Percentiles rank a stretch among this genome's conserved stretches.
These are phyloP conservation scores for Halocynthia roretzi DNA, from an alignment of 23 tunicate genomes.

Conservation along the genomic window DNA sequence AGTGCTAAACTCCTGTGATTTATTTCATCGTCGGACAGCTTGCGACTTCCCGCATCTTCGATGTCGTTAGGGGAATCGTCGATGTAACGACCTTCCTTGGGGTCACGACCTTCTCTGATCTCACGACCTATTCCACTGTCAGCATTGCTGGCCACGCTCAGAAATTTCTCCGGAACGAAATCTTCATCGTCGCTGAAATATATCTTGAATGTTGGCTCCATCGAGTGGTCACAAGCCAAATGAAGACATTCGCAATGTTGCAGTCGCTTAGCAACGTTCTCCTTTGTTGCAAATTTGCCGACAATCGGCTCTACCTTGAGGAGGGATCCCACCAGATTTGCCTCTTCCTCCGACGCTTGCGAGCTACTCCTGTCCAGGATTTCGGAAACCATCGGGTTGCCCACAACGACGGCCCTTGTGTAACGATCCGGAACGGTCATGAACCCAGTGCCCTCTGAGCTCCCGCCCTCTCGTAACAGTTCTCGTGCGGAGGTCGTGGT, in stretches of 20 bases:
- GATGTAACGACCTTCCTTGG: no score
- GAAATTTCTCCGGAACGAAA: not conserved
- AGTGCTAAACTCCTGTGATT: slow-evolving; percentile 6
- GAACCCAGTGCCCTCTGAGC: not conserved
- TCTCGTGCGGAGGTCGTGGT: slow-evolving; percentile 19
- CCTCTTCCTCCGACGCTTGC: slow-evolving; percentile 40
- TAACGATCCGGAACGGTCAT: not conserved
- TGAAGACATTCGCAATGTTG: slow-evolving; percentile 35
- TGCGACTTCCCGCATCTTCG: no score
- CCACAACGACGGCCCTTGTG: slow-evolving; percentile 26
- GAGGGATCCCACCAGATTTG: slow-evolving; percentile 17
- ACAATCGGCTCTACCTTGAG: slow-evolving; percentile 35
- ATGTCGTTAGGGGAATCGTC: no score
- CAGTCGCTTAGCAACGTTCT: slow-evolving; percentile 15
- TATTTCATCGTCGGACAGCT: not conserved
- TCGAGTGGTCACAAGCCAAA: slow-evolving; percentile 41
- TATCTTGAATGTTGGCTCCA: slow-evolving; percentile 8
- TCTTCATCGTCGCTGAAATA: not conserved
- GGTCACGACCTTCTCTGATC: not conserved
- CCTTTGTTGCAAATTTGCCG: slow-evolving; percentile 32
- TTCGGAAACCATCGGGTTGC: slow-evolving; percentile 11
- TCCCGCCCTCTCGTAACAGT: not conserved
- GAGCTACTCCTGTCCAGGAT: not conserved
- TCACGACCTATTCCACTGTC: slow-evolving; percentile 3
- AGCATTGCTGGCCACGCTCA: not conserved